Conservation (phyloP, 2,113 vertebrate species). For the Syrmaticus mikado region DNA sequence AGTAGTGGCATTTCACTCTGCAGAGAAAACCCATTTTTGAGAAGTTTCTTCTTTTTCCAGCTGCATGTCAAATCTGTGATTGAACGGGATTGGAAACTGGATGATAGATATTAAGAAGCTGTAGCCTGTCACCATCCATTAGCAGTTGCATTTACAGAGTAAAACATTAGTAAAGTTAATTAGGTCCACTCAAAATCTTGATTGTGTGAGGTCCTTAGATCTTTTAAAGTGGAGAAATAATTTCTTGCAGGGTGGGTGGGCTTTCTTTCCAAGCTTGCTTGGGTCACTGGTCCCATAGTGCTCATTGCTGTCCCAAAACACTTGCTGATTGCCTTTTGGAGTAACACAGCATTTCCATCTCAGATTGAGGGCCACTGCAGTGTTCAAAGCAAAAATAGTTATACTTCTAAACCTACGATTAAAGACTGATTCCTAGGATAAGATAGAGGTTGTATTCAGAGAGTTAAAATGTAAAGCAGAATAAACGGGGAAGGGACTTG, state of each 20-base stretch:
- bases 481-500: neutral
- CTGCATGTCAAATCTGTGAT: neutral
- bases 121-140: neutral
- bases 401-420: neutral
- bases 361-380: neutral
- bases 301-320: neutral
- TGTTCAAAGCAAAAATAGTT: neutral
- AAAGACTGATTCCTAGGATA: neutral
- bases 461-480: neutral
- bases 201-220: neutral
- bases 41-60: neutral
- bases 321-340: neutral
- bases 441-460: neutral
- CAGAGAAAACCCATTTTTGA: neutral
- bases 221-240: neutral
- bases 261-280: neutral
- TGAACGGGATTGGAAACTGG: neutral
- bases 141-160: neutral
- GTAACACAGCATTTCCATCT: neutral
- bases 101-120: neutral
- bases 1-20: neutral
- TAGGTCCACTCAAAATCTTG: neutral
- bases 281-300: neutral
- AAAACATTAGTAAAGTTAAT: constrained; percentile 9
- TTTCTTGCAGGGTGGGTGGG: neutral